These are phyloP conservation scores for Cladopsammia gracilis DNA, from an alignment of 64 coral and sea anemone species.

Conservation along the genomic window DNA sequence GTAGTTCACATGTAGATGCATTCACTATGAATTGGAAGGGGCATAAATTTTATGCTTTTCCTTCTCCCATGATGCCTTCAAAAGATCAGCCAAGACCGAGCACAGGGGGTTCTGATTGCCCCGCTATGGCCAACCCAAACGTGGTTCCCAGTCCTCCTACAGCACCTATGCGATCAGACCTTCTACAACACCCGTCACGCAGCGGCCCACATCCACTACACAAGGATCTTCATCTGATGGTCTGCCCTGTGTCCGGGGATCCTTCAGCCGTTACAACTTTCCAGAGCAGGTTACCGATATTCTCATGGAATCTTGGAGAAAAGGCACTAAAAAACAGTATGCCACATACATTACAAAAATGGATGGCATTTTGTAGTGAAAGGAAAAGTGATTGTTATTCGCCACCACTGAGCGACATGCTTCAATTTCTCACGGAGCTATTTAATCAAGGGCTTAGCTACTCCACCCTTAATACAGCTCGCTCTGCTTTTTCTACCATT, in stretches of 20 bases:
- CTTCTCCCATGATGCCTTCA: conserved; percentile 46
- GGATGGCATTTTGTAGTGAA: conserved; percentile 46
- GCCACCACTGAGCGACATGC: conserved; percentile 28
- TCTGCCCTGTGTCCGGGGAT: conserved; percentile 76
- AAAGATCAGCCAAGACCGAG: conserved; percentile 67
- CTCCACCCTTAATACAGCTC: conserved; percentile 52
- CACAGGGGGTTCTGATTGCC: conserved; percentile 55
- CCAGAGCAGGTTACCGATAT: conserved; percentile 57
- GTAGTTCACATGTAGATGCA: conserved; percentile 47
- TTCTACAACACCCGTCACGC: conserved; percentile 40
- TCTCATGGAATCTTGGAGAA: conserved; percentile 38
- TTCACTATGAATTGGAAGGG: conserved; percentile 42
- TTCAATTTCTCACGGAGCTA: conserved; percentile 46
- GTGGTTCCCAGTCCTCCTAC: conserved; percentile 52
- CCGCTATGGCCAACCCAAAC: conserved; percentile 67
- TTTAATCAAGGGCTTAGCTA: conserved; percentile 55
- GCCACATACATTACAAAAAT: conserved; percentile 24
- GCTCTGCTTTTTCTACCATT: conserved; percentile 43
- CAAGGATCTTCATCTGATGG: conserved; percentile 56
- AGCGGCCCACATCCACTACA: conserved; percentile 44
- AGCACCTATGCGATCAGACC: conserved; percentile 40
- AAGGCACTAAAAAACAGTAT: conserved; percentile 41
- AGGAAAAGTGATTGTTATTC: conserved; percentile 2
- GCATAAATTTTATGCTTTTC: conserved; percentile 58
- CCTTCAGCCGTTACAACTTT: conserved; percentile 47